Evolutionary conservation across 2,888 invertebrate species (phyloP).

Genomic region (Monoplex corrugatus): DNA sequence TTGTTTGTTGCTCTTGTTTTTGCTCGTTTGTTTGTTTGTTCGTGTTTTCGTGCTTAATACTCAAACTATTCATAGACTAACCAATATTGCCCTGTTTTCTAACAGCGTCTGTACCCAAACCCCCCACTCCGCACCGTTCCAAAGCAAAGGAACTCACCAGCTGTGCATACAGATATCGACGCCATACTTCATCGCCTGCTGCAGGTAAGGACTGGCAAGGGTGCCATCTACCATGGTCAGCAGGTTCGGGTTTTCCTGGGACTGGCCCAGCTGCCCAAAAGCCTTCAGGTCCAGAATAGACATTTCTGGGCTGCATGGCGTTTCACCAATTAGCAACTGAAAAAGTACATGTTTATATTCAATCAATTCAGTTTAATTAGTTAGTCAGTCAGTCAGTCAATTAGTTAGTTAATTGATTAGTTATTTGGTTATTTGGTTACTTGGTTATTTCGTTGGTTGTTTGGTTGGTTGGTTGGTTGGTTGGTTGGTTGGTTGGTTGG

Average conservation of each 20-base stretch:
- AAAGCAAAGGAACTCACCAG: too few relatives aligned
- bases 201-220: slow-evolving; percentile 78
- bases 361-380: not conserved
- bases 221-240: slow-evolving; percentile 80
- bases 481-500: too few relatives aligned
- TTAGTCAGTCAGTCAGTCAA: not conserved
- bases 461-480: too few relatives aligned
- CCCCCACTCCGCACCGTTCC: too few relatives aligned
- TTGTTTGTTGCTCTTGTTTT: too few relatives aligned
- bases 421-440: not conserved
- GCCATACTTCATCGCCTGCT: slow-evolving; percentile 77
- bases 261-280: slow-evolving; percentile 72
- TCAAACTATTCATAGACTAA: too few relatives aligned
- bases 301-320: slow-evolving; percentile 80
- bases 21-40: too few relatives aligned
- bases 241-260: slow-evolving; percentile 60
- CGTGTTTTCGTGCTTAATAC: too few relatives aligned
- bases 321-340: slow-evolving; percentile 80
- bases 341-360: not conserved
- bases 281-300: slow-evolving; percentile 78
- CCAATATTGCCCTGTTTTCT: too few relatives aligned
- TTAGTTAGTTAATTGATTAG: not conserved
- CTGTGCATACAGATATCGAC: slow-evolving; percentile 80
- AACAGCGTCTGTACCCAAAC: too few relatives aligned
- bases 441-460: too few relatives aligned